Base-by-base conservation (phyloP, 2,797 vertebrate genomes). In the Jordanella pulchra region DNA sequence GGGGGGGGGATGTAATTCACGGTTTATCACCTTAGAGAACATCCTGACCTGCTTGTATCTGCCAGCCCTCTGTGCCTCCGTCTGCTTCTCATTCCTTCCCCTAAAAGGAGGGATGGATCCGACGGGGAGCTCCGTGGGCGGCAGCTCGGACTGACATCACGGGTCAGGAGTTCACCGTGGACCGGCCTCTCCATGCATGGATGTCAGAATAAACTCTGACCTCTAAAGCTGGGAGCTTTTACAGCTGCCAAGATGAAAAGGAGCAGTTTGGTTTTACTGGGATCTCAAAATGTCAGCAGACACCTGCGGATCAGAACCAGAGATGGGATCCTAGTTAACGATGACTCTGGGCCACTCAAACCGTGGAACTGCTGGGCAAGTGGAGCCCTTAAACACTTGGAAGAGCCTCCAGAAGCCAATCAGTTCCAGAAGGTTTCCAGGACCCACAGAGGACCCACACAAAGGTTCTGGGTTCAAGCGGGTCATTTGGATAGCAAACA, bases 71-170 rank as follows among this genome's bases (percentile, higher is more conserved):
- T 35, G 44, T 2, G 30, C 51, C 77, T 64, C 73, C 15, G 60
- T 71, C 74, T 81, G 78, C 65, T 78, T 85, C 73, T 82, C 83
- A 84, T 88, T 86, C 84, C 77, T 86, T n/a, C 68, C 84, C 76
- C 84, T 75, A 58, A 60, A 72, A 80, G 82, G 82, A 73, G 23
- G 73, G 25, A 53, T 60, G 18, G 80, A 67, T 67, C 78, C 47
- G 82, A 82, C 14, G 10, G 42, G 39, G 0, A 54, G 67, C 78
- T 58, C 42, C 14, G 75, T 64, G 84, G 79, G 85, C 69, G 80
- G 84, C 80, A 39, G 73, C 32, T 58, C 65, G 71, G 2, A 51
- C 78, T 67, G 72, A 83, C 73, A 72, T 68, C 7, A 25, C 48
- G 10, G 67, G 72, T 65, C 10, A 48, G 32, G 45, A 67, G 72